phyloP scores from a whole-genome alignment of 2,113 vertebrate species.

The Cyprichromis sp. region DNA sequence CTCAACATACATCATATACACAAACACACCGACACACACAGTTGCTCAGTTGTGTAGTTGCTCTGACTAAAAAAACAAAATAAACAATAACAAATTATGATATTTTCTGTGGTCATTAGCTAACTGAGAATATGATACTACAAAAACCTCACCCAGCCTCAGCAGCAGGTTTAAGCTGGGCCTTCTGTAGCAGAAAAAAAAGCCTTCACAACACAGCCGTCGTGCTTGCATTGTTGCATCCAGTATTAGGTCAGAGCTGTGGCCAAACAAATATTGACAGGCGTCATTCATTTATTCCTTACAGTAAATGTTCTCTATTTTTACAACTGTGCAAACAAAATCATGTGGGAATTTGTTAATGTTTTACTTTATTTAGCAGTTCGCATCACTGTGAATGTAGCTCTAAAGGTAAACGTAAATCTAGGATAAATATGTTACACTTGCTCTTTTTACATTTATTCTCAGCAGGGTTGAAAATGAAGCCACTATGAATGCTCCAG shows the following conservation, averaged over 20 bases:
- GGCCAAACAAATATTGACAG: neutral
- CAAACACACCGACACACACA: neutral
- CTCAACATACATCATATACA: neutral
- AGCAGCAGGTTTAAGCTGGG: fast-evolving
- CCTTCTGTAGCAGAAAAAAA: neutral
- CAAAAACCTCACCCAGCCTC: neutral
- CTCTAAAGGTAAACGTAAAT: neutral
- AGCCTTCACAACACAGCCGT: fast-evolving
- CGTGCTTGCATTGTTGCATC: neutral
- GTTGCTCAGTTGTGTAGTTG: neutral
- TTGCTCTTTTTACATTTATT: neutral
- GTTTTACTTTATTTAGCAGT: neutral
- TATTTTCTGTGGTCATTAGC: neutral
- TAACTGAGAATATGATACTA: neutral
- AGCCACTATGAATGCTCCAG: fast-evolving
- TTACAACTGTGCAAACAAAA: neutral
- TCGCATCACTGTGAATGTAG: fast-evolving
- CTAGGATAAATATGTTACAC: neutral
- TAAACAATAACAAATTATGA: neutral
- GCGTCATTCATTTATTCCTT: neutral
- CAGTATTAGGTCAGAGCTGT: neutral
- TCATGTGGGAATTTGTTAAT: neutral
- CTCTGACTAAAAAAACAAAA: neutral
- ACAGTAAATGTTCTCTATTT: fast-evolving
- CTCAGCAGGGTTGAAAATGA: neutral